Base-by-base conservation (phyloP, 2,113 vertebrate species). In the Grantiella picta region DNA sequence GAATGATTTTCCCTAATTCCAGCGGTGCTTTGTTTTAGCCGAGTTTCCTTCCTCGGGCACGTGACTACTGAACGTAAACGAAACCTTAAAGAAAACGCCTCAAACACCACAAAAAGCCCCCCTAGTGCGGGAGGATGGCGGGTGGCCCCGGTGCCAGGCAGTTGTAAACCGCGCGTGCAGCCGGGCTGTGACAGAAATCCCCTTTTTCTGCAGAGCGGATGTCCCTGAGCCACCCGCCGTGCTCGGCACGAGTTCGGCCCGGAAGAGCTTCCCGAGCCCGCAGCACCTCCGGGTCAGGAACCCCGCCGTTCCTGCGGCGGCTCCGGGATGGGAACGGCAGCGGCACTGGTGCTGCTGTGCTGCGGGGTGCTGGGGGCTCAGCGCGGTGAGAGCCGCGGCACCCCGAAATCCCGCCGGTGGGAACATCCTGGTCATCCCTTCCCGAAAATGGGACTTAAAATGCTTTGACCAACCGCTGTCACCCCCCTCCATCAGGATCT, bases 201-300 rank as follows among this genome's bases (percentile, higher is more conserved):
- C 33, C 1, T 3, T 19, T n/a, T 14, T 14, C 15, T 0, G 0
- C 49, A 1, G 23, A 0, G 0, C 8, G 10, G 31, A 0, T 52
- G 83, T 4, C 36, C 27, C 52, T 12, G 54, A 56, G 28, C 53
- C 31, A 5, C 29, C 50, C 53, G 4, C 15, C 63, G 7, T 10
- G 20, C 7, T 3, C 40, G 29, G 38, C 11, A 19, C 45, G 54
- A 20, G 15, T 20, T 15, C 5, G 28, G 4, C 73, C 89, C 89
- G 89, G 89, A 91, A 91, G 75, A 47, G 35, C 75, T 80, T 60
- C 53, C 82, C 53, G 52, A 15, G 15, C n/a, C 14, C 29, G 25
- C 66, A 4, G 82, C 60, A 1, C 4, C 47, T 91, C 82, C 89
- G 82, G 75, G 60, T 10, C 52, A 42, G 61, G 20, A 38, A 24